phyloP scores from a whole-genome alignment of 2,113 vertebrate species.

The Alligator mississippiensis region DNA sequence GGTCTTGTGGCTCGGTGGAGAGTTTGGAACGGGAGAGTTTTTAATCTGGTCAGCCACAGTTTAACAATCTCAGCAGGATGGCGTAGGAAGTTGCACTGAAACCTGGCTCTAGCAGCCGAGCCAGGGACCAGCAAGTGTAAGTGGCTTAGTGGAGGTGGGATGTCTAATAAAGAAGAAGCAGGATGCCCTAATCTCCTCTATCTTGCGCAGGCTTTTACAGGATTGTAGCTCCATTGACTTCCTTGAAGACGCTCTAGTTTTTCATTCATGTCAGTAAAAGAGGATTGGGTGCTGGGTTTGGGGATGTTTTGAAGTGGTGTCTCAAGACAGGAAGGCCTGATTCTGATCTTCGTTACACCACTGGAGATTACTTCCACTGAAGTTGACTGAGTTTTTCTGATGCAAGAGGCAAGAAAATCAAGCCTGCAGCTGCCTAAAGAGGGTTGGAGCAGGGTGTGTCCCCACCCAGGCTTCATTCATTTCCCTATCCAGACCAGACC shows the following conservation, averaged over 20 bases:
- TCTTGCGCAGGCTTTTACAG: background rate
- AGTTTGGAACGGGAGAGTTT: background rate
- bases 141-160: background rate
- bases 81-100: no score
- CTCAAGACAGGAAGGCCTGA: background rate
- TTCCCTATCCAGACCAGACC: background rate
- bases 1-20: background rate
- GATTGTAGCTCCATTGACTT: background rate
- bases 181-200: background rate
- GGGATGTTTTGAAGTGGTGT: background rate
- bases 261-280: background rate
- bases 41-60: background rate
- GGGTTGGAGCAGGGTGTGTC: background rate
- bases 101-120: no score
- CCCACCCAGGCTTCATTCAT: background rate
- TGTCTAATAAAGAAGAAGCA: background rate
- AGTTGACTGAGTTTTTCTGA: background rate
- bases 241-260: background rate
- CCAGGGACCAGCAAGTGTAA: background rate
- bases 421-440: background rate
- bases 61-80: no score
- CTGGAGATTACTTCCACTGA: background rate
- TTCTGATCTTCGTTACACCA: background rate
- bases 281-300: background rate
- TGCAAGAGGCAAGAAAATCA: background rate